Percentiles rank a stretch among this genome's conserved stretches.
Evolutionary conservation across 2,797 vertebrate species (phyloP).

Genomic region (Holocentrus rufus): DNA sequence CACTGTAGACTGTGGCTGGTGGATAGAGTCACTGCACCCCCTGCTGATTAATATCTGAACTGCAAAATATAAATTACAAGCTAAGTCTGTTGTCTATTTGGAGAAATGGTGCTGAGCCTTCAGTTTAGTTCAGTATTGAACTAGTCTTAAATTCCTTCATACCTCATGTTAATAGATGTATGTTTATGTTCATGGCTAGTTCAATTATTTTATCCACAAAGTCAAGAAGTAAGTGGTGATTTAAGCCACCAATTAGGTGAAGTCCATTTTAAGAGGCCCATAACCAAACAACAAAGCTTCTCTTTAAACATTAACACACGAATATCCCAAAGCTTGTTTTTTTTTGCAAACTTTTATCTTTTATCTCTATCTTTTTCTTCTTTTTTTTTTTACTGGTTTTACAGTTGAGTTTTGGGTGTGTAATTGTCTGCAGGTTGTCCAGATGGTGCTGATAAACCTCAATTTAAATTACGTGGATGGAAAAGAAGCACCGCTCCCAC

Average conservation of each 20-base stretch:
- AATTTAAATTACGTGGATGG: not conserved
- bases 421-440: not conserved
- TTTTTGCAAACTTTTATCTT: not conserved
- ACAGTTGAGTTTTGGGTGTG: not conserved
- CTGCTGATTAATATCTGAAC: slow-evolving; percentile 14
- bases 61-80: not conserved
- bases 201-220: not conserved
- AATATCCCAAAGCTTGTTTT: not conserved
- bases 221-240: not conserved
- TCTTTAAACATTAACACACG: not conserved
- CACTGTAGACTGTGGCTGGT: not conserved
- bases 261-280: not conserved
- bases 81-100: not conserved
- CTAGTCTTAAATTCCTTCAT: slow-evolving; percentile 6
- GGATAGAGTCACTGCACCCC: not conserved
- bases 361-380: too few relatives aligned
- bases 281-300: not conserved
- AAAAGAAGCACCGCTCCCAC: too few relatives aligned
- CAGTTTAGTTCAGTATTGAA: slow-evolving; percentile 1
- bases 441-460: not conserved
- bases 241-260: not conserved
- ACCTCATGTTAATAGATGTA: slow-evolving; percentile 21
- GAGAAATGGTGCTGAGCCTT: not conserved
- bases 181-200: slow-evolving; percentile 5
- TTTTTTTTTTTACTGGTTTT: too few relatives aligned